Evolutionary conservation across 2,888 invertebrate species (phyloP).

Genomic region (Cheilosia scutellata): DNA sequence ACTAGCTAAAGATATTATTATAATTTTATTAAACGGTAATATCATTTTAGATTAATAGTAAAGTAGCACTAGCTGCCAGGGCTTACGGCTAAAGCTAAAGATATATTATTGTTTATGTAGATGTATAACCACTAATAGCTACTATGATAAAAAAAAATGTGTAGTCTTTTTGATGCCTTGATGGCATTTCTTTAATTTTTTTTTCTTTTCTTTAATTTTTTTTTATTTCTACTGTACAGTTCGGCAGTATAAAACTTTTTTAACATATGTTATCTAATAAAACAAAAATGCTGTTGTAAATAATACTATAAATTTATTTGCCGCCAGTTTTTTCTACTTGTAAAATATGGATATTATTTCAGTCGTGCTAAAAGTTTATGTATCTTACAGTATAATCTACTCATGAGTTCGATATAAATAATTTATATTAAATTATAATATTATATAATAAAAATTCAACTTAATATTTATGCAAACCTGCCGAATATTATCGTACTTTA

Average conservation of each 20-base stretch:
- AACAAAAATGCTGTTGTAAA: slow-evolving; percentile 61
- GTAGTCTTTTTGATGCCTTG: slow-evolving; percentile 28
- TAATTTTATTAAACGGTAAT: background rate
- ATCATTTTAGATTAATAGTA: too few relatives aligned
- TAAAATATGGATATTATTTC: slow-evolving; percentile 66
- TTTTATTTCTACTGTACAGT: background rate
- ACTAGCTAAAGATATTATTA: slow-evolving; percentile 30
- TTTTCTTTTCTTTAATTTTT: slow-evolving; percentile 8
- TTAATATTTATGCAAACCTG: slow-evolving; percentile 67
- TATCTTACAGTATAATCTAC: slow-evolving; percentile 55
- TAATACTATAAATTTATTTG: slow-evolving; percentile 54
- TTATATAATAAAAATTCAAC: slow-evolving; percentile 65
- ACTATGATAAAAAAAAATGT: background rate
- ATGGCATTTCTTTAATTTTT: background rate
- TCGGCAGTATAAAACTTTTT: slow-evolving; percentile 38
- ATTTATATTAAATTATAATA: slow-evolving; percentile 76
- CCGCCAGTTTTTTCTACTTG: slow-evolving; percentile 52
- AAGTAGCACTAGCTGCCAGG: too few relatives aligned
- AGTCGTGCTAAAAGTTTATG: slow-evolving; percentile 66
- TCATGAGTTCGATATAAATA: slow-evolving; percentile 70
- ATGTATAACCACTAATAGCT: slow-evolving; percentile 13
- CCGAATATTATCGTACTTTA: slow-evolving; percentile 38
- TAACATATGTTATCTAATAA: slow-evolving; percentile 30
- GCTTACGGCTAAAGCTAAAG: slow-evolving; percentile 1
- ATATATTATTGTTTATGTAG: slow-evolving; percentile 35